phyloP scores from a whole-genome alignment of 2,797 vertebrate genomes.

The Bucorvus abyssinicus region DNA sequence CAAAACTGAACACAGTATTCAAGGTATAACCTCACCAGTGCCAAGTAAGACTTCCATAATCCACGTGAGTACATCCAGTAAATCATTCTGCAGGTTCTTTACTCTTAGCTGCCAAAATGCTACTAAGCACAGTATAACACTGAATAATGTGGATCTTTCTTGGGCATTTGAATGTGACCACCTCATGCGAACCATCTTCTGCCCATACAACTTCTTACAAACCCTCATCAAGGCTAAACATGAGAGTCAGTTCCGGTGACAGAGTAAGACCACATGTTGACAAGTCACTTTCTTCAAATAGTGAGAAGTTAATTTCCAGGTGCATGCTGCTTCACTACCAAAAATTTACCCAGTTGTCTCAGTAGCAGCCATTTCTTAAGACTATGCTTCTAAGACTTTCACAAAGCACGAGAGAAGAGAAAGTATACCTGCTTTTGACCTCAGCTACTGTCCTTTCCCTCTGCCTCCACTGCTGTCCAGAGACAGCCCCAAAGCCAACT shows the following conservation, averaged over 20 bases:
- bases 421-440: not conserved
- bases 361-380: not conserved
- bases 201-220: not conserved
- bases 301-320: not conserved
- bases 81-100: not conserved
- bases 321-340: not conserved
- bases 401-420: not conserved
- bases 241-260: not conserved
- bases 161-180: not conserved
- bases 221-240: not conserved
- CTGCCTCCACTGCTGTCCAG: not conserved
- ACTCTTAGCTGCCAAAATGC: not conserved
- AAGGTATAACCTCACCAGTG: no score
- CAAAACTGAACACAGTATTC: not conserved
- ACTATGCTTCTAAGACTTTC: not conserved
- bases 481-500: not conserved
- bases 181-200: not conserved
- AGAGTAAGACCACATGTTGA: not conserved
- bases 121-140: not conserved
- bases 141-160: not conserved
- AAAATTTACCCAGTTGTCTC: not conserved
- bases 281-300: not conserved
- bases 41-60: not conserved
- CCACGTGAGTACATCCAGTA: not conserved
- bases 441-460: not conserved